Base-by-base conservation (phyloP, 2,113 vertebrate genomes). In the Cichladusa arquata region DNA sequence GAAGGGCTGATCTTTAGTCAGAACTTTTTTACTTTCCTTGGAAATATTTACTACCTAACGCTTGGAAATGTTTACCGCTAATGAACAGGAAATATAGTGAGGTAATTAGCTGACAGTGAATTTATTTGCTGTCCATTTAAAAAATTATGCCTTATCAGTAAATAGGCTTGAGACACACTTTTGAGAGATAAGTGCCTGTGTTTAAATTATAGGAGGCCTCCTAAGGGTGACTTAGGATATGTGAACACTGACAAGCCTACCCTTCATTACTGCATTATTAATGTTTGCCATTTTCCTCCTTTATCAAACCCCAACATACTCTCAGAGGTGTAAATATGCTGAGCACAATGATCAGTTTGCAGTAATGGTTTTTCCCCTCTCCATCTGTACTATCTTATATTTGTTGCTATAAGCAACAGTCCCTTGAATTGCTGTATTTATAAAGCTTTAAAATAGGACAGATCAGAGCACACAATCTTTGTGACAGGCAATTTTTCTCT, bases 321-420 rank as follows among this genome's bases (percentile, higher is more conserved):
- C 50, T 86, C 60, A 69, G 76, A 92, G 70, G 33, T 92, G 73
- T 62, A 77, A 70, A 88, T 89, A 78, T 66, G 34, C 42, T 56
- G 64, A 77, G 69, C 33, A 51, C 66, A 60, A 11, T 34, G 58
- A 51, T 62, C 4, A 0, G 36, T 50, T 81, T 81, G 57, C 76
- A 81, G 72, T 66, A 83, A 42, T 51, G 36, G 17, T 62, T 70
- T 29, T 81, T 64, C 62, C 38, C 42, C 16, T 50, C 51, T 90
- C 67, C 60, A 58, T 88, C 82, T 86, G 42, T 60, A 58, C 82
- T 77, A 25, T 61, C 56, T 70, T 78, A 25, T 67, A 86, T 83
- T 85, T 94, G 92, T 94, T 90, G 74, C 74, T 82, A 84, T 90
- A 95, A 96, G 90, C 81, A 91, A 85, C 87, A 82, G 66, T 65